Evolutionary conservation across 2,797 vertebrate species (phyloP).

Genomic region (Carduelis carduelis): DNA sequence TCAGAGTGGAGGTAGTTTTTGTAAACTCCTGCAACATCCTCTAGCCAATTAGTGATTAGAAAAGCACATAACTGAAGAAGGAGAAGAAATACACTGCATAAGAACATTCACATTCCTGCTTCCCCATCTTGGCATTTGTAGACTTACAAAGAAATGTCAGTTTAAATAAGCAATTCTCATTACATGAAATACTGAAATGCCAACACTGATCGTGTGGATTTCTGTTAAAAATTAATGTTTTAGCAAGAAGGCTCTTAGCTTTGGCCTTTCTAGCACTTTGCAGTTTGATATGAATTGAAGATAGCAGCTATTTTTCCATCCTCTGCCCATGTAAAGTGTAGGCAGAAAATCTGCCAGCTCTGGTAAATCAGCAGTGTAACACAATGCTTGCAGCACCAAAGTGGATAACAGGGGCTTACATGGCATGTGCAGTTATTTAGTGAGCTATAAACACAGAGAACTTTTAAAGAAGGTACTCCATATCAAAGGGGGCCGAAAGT

Average conservation of each 20-base stretch:
- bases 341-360: slow-evolving; percentile 21
- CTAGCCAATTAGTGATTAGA: background rate
- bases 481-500: background rate
- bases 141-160: slow-evolving; percentile 27
- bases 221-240: slow-evolving; percentile 10
- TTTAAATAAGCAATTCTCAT: slow-evolving; percentile 26
- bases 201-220: background rate
- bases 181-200: slow-evolving; percentile 14
- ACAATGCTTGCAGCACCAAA: background rate
- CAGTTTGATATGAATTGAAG: slow-evolving; percentile 35
- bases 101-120: background rate
- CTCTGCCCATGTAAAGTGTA: background rate
- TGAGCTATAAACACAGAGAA: background rate
- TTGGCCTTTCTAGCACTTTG: background rate
- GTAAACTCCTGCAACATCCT: background rate
- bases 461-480: background rate
- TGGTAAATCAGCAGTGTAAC: background rate
- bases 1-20: background rate
- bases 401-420: background rate
- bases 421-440: background rate
- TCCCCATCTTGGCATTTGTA: background rate
- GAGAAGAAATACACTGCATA: background rate
- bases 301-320: slow-evolving; percentile 17
- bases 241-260: background rate
- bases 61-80: background rate